These are phyloP conservation scores for Harmothoe impar DNA, from an alignment of 2,888 invertebrate species.

Conservation along the genomic window DNA sequence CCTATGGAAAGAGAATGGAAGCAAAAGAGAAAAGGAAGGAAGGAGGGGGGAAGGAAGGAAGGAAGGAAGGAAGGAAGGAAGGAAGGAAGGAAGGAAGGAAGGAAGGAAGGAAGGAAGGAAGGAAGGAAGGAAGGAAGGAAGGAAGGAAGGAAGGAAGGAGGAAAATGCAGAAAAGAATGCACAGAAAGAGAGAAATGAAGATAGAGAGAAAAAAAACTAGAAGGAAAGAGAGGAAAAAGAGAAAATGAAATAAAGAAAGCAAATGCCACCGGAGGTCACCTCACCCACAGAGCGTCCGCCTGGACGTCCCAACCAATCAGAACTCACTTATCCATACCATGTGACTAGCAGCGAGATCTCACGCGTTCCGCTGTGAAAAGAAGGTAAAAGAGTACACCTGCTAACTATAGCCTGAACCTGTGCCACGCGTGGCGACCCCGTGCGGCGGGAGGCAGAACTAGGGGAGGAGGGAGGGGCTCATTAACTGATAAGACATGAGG, in stretches of 20 bases:
- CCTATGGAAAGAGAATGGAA: too few species aligned
- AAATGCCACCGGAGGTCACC: background rate
- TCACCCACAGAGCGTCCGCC: background rate
- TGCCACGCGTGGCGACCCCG: background rate
- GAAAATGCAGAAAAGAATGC: background rate
- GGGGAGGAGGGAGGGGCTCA: background rate
- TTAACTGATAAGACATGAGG: slow-evolving; percentile 16
- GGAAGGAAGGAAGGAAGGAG: background rate
- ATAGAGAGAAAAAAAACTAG: background rate
- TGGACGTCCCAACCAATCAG: background rate
- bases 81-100: too few species aligned
- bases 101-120: too few species aligned
- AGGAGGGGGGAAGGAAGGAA: too few species aligned
- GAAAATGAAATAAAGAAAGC: background rate
- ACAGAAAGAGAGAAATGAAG: background rate
- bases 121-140: background rate
- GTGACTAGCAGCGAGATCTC: background rate
- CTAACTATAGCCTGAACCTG: background rate
- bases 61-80: too few species aligned
- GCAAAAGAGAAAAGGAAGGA: too few species aligned
- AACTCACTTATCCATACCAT: background rate
- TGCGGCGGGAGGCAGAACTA: background rate
- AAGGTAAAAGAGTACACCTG: slow-evolving; percentile 21
- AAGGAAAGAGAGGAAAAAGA: too few species aligned
- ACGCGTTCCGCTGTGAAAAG: background rate